Percentiles rank a stretch among this genome's conserved stretches.
These are phyloP conservation scores for Tolypeutes matacus DNA, from an alignment of 2,797 vertebrate genomes.

Conservation along the genomic window DNA sequence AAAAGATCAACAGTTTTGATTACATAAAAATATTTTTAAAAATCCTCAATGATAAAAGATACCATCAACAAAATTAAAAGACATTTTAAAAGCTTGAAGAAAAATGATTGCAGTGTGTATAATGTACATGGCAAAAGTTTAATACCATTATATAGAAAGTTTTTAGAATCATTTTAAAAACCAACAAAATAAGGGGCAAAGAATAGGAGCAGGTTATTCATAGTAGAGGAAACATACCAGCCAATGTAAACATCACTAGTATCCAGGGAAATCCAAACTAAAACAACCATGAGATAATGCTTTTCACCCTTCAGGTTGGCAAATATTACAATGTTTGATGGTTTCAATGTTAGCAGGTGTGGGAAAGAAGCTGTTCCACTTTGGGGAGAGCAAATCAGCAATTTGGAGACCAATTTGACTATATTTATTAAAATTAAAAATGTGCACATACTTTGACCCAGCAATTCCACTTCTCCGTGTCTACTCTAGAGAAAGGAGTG, in stretches of 20 bases:
- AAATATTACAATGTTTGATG: constrained; percentile 1
- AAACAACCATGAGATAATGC: neutral
- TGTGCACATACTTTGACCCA: neutral
- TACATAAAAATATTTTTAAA: neutral
- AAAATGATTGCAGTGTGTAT: neutral
- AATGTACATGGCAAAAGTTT: neutral
- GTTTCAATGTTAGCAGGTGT: constrained; percentile 25
- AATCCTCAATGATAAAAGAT: neutral
- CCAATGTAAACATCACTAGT: constrained; percentile 39
- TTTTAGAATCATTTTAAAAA: constrained; percentile 41
- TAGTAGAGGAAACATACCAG: neutral
- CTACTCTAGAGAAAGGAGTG: neutral
- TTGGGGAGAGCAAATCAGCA: neutral
- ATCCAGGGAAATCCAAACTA: constrained; percentile 54
- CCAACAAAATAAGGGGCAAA: neutral
- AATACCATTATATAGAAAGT: neutral
- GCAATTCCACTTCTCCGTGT: neutral
- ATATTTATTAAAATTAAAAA: neutral
- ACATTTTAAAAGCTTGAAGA: neutral
- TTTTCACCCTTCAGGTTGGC: neutral
- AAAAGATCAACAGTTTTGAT: neutral
- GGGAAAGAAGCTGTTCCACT: constrained; percentile 34
- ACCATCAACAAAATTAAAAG: neutral
- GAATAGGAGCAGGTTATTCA: constrained; percentile 22
- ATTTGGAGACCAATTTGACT: constrained; percentile 41